phyloP scores from a whole-genome alignment of 2,797 vertebrate genomes.

The Phaenicophaeus curvirostris region DNA sequence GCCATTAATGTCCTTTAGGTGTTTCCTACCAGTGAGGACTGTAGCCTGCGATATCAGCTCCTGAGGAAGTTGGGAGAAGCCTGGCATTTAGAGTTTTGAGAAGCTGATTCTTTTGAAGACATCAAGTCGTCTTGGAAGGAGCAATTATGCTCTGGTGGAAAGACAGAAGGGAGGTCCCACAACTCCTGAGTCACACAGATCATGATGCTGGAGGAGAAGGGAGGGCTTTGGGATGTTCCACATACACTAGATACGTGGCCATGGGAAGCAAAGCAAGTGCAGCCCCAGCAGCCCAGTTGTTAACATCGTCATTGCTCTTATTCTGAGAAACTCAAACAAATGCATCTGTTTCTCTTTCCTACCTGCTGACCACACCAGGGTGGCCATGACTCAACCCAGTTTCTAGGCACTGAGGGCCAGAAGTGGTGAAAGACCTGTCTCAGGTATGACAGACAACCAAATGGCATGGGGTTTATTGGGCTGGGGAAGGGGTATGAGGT shows the following conservation, averaged over 20 bases:
- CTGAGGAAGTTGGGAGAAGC: background rate
- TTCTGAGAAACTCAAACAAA: conserved; percentile 23
- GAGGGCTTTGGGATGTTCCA: background rate
- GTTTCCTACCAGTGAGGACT: background rate
- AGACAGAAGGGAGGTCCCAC: background rate
- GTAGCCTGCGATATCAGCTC: background rate
- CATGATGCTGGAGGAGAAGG: background rate
- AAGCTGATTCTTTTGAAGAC: background rate
- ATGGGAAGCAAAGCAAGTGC: background rate
- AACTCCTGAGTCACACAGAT: background rate
- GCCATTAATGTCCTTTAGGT: background rate
- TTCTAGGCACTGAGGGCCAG: conserved; percentile 2
- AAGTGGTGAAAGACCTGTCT: conserved; percentile 1
- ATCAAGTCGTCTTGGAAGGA: background rate
- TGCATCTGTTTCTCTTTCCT: background rate
- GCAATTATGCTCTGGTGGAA: background rate
- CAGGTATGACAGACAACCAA: conserved; percentile 11
- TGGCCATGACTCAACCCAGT: background rate
- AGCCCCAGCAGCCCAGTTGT: background rate
- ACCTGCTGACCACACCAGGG: background rate
- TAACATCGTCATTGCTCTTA: background rate
- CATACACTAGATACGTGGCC: background rate
- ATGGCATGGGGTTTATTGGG: background rate
- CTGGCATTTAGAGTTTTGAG: background rate
- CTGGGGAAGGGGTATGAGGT: background rate